Evolutionary conservation across 2,888 invertebrate species (phyloP), one percentile per base, ranked within the genome.

Genomic region (Ophion ventricosus): DNA sequence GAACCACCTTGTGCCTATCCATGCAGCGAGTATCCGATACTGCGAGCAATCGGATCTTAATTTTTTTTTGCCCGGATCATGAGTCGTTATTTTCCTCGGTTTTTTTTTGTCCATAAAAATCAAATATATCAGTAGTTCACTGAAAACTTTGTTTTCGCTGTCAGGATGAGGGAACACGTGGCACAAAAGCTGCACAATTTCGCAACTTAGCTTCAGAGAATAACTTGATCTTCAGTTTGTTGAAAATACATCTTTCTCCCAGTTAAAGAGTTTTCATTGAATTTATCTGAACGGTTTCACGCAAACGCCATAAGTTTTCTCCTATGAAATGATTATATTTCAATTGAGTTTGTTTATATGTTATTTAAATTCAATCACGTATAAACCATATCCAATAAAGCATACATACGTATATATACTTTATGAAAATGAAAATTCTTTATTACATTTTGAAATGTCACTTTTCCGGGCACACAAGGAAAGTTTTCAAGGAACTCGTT

Each of bases 1-100:
- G 84, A 91, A 89, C 88, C 29, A n/a, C 57, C 83, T 85, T 85
- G 84, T 77, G 83, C 80, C 81, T 84, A 81, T 85, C 77, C 82
- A 79, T 80, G 69, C 83, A 66, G 69, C 83, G 69, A 87, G 86
- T 87, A 88, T 86, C 80, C 73, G 69, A 83, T 87, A 88, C 17
- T 3, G 14, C 49, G 49, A 49, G 49, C 14, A 8, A 35, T 5
- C 35, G 35, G 35, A 35, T 35, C 7, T 5, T 35, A 8, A 1
- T 35, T 8, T 35, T 1, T 8, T 35, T 35, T 35, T 4, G 35
- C 2, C 35, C 35, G 35, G 35, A 35, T 35, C 8, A 8, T 35
- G 8, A 35, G 35, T 8, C 4, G 35, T 35, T 7, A 7, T 35
- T 35, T 35, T 8, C 8, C 29, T 29, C 29, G 29, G 29, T 4